Evolutionary conservation across 2,113 vertebrate genomes (phyloP).

Genomic region (Sialia sialis): DNA sequence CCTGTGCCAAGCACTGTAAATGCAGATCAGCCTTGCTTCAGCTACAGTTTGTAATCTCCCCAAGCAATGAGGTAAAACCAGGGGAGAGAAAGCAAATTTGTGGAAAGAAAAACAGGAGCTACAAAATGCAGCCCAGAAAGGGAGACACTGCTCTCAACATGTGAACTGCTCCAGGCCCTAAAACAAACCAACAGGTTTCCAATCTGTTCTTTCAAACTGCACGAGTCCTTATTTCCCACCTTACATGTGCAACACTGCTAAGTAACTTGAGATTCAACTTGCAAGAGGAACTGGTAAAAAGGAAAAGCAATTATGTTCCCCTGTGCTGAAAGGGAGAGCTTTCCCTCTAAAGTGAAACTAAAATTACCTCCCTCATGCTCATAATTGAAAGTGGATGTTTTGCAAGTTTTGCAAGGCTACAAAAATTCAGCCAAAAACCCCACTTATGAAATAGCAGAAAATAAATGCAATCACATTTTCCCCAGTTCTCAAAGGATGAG

Average conservation of each 20-base stretch:
- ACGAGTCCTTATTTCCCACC: neutral
- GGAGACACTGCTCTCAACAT: neutral
- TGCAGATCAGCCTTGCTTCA: neutral
- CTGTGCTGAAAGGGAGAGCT: neutral
- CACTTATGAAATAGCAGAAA: neutral
- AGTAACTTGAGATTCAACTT: neutral
- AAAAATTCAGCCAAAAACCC: neutral
- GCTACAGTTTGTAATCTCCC: neutral
- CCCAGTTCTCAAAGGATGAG: neutral
- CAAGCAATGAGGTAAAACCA: neutral
- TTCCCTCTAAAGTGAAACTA: neutral
- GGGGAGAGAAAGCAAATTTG: neutral
- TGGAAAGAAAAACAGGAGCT: neutral
- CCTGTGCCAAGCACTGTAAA: neutral
- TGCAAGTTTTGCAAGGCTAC: neutral
- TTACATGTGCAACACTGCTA: neutral
- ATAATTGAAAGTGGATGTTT: neutral
- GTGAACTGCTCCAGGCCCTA: neutral
- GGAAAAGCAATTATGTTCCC: neutral
- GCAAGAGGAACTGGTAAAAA: neutral
- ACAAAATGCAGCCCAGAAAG: neutral
- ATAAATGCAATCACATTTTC: neutral
- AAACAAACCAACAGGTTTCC: neutral
- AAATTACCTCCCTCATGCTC: neutral
- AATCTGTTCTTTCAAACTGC: neutral